Evolutionary conservation across 2,113 vertebrate species (phyloP).

Genomic region (Delphinapterus leucas): DNA sequence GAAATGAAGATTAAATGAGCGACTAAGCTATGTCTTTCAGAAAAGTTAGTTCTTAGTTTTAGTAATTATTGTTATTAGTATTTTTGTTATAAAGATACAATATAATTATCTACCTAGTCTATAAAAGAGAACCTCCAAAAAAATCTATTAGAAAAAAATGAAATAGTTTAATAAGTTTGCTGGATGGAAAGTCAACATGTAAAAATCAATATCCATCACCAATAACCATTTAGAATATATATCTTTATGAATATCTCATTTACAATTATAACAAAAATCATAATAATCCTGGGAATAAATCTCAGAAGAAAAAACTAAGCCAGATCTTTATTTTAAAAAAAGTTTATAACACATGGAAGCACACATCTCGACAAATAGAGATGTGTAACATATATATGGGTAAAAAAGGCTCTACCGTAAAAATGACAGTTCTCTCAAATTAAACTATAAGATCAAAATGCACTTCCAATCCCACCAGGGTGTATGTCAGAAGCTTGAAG

Average conservation of each 20-base stretch:
- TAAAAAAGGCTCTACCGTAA: neutral
- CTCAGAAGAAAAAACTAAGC: neutral
- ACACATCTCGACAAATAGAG: neutral
- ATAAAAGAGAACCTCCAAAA: neutral
- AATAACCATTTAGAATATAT: neutral
- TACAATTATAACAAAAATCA: neutral
- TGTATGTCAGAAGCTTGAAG: neutral
- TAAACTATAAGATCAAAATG: neutral
- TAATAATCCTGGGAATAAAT: neutral
- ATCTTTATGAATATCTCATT: neutral
- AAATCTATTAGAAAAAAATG: neutral
- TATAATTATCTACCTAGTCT: neutral
- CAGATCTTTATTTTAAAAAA: neutral
- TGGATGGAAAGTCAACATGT: conserved; percentile 14
- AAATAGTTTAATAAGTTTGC: neutral
- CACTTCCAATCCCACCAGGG: neutral
- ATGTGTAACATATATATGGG: neutral
- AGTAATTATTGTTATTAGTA: neutral
- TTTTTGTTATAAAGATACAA: neutral
- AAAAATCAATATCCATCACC: conserved; percentile 28
- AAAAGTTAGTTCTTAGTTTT: neutral
- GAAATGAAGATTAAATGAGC: neutral
- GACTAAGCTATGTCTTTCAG: neutral
- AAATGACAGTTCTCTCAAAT: neutral
- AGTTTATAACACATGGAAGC: neutral